Base-by-base conservation (phyloP, 1,140 invertebrate species). In the Fopius arisanus region DNA sequence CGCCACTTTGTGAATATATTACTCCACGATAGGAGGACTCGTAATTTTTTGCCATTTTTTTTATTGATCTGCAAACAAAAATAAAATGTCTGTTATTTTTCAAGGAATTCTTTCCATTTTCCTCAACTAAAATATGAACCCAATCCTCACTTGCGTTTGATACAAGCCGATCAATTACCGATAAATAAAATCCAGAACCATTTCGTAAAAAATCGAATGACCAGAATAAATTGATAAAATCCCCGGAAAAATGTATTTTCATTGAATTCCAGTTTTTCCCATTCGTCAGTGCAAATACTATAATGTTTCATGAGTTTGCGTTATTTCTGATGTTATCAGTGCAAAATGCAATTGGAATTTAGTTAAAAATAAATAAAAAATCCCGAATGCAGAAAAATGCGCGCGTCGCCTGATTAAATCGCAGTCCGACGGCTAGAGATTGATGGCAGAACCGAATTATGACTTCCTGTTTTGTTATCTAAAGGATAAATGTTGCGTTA, bases 1-100 rank as follows among this genome's bases (percentile, higher is more conserved):
- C 75, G 82, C 81, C 83, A 83, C 41, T 78, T 75, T 76, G 79
- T 77, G 74, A 12, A 7, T 82, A 81, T 78, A 82, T 80, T 81
- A 79, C 76, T 79, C 74, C n/a, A n/a, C n/a, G n/a, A n/a, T n/a
- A n/a, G n/a, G 77, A 3, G 31, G 31, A 33, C 31, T 77, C 79
- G 81, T 80, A 77, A 10, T 16, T 12, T 54, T 21, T 3, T 19
- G 23, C 16, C 4, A 51, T 51, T 51, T 51, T 16, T 51, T 14
- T 51, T 51, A 51, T 51, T 51, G 43, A 51, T 51, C 43, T 16
- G 3, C 19, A n/a, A 51, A 5, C 14, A 51, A 19, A 51, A 51
- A 19, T n/a, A n/a, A n/a, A n/a, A n/a, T n/a, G n/a, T n/a, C n/a
- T n/a, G n/a, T n/a, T n/a, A n/a, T n/a, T n/a, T n/a, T n/a, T n/a